Evolutionary conservation across 2,797 vertebrate genomes (phyloP).

Genomic region (Catharus ustulatus): DNA sequence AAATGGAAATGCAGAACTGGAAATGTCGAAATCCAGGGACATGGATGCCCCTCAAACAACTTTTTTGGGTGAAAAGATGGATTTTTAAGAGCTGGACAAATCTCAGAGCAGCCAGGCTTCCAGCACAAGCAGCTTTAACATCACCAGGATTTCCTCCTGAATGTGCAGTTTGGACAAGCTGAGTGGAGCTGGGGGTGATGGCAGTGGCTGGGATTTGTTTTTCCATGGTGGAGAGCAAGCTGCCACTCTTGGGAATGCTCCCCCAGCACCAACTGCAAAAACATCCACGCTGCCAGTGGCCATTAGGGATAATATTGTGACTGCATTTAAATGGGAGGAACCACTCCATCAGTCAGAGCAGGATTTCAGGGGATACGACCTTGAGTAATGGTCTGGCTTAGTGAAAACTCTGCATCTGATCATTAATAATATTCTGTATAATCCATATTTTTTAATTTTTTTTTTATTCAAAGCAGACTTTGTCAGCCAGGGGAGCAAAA

Average conservation of each 20-base stretch:
- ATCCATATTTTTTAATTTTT: not conserved
- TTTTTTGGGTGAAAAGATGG: not conserved
- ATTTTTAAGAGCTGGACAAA: not conserved
- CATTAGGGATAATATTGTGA: conserved; percentile 51
- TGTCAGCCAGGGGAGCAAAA: conserved; percentile 45
- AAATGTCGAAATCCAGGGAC: not conserved
- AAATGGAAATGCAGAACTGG: not conserved
- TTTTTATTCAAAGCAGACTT: conserved; percentile 28
- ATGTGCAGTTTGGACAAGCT: conserved; percentile 60
- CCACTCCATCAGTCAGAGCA: conserved; percentile 53
- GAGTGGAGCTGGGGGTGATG: conserved; percentile 43
- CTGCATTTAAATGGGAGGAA: conserved; percentile 53
- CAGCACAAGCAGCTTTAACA: conserved; percentile 59
- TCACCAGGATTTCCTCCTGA: conserved; percentile 67
- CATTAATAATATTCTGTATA: conserved; percentile 59
- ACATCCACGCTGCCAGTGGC: conserved; percentile 59
- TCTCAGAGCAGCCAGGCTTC: conserved; percentile 45
- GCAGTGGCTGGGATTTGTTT: conserved; percentile 54
- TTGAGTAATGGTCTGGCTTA: conserved; percentile 51
- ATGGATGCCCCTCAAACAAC: not conserved
- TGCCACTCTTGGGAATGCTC: conserved; percentile 53
- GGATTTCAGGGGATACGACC: conserved; percentile 37
- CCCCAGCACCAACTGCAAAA: conserved; percentile 62
- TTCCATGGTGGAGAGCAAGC: conserved; percentile 60
- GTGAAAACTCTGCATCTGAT: conserved; percentile 42